phyloP scores from a whole-genome alignment of 1,140 invertebrate species.

The Tetranychus urticae region DNA sequence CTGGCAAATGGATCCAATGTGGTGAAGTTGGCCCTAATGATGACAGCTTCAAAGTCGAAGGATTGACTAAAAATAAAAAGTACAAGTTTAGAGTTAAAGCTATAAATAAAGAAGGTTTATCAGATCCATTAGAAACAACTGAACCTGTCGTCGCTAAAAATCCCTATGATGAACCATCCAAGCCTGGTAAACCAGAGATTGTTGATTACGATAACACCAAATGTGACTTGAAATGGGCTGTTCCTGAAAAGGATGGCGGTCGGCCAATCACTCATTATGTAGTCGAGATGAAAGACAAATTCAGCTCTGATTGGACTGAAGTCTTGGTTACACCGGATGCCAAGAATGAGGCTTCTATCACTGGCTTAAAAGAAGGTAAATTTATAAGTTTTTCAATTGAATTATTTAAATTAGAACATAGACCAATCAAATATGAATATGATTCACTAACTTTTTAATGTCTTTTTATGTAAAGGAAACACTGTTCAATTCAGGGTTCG shows the following conservation, averaged over 20 bases:
- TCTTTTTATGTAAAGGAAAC: constrained; percentile 21
- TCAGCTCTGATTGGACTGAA: constrained; percentile 47
- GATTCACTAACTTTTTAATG: constrained; percentile 35
- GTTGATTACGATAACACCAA: constrained; percentile 64
- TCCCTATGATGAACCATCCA: constrained; percentile 80
- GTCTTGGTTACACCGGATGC: constrained; percentile 4
- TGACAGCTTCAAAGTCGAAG: constrained; percentile 55
- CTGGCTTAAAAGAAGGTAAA: constrained; percentile 62
- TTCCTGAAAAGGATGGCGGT: constrained; percentile 76
- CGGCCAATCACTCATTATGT: constrained; percentile 71
- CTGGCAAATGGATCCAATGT: constrained; percentile 72
- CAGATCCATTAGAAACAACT: constrained; percentile 61
- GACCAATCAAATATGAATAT: constrained; percentile 48
- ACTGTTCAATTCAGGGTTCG: constrained; percentile 86
- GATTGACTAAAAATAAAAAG: constrained; percentile 72
- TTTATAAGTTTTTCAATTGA: constrained; percentile 58
- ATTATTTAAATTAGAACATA: constrained; percentile 81
- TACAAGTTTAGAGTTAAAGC: constrained; percentile 97
- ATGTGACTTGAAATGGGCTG: constrained; percentile 76
- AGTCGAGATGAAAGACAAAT: constrained; percentile 89
- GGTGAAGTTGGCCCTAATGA: constrained; percentile 49
- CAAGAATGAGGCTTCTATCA: constrained; percentile 1
- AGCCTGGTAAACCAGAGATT: constrained; percentile 66
- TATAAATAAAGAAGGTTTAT: constrained; percentile 80
- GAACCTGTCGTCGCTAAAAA: constrained; percentile 69